These are phyloP conservation scores for Synanceia verrucosa DNA, from an alignment of 2,797 vertebrate species.

Conservation along the genomic window DNA sequence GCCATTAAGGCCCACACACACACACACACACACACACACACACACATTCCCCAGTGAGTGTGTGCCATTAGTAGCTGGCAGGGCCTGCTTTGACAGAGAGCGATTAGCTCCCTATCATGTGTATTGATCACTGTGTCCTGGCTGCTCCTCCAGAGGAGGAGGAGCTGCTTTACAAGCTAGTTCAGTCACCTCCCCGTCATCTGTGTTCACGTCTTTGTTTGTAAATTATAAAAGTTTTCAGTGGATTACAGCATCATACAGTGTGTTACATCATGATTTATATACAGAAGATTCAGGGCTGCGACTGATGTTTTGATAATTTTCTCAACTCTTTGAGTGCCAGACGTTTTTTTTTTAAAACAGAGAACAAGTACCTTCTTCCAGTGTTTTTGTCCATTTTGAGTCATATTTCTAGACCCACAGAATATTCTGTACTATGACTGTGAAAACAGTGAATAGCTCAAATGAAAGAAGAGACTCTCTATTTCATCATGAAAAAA, in stretches of 20 bases:
- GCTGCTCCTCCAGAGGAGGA: conserved; percentile 60
- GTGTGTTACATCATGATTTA: not conserved
- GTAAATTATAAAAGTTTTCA: not conserved
- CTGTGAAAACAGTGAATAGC: too few relatives aligned
- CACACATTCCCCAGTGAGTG: conserved; percentile 53
- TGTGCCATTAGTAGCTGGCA: conserved; percentile 82
- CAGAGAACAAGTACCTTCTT: too few relatives aligned
- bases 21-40: conserved; percentile 22
- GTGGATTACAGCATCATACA: not conserved
- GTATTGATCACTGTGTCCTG: conserved; percentile 81
- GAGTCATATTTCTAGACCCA: too few relatives aligned
- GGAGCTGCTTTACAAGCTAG: conserved; percentile 61
- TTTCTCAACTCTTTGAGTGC: too few relatives aligned
- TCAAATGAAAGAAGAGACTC: too few relatives aligned
- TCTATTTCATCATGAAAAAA: too few relatives aligned
- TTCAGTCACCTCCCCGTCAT: conserved; percentile 1
- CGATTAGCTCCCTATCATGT: conserved; percentile 85
- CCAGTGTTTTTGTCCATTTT: too few relatives aligned
- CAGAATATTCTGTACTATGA: too few relatives aligned
- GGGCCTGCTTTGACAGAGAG: conserved; percentile 78
- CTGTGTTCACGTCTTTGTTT: not conserved
- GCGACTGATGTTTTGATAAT: not conserved
- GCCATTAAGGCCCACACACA: conserved; percentile 64
- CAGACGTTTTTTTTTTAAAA: not conserved
- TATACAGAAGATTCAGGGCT: too few relatives aligned